Evolutionary conservation across 1,140 invertebrate species (phyloP).

Genomic region (Leptopilina boulardi): DNA sequence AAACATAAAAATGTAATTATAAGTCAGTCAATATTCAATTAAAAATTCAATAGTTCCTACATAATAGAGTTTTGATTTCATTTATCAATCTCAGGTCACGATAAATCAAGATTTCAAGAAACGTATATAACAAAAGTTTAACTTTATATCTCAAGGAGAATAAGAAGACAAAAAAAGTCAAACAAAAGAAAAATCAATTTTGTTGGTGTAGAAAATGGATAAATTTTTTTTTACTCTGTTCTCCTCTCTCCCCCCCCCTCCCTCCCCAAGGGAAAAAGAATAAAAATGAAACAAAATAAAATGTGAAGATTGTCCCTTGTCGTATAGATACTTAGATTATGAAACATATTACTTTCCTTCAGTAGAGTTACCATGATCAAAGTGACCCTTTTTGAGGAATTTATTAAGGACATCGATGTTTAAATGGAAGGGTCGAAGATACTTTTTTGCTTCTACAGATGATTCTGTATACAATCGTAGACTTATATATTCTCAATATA

Average conservation of each 20-base stretch:
- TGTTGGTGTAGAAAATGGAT: neutral
- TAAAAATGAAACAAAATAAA: conserved; percentile 25
- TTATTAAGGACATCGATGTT: neutral
- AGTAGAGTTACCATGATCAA: neutral
- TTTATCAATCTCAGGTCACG: conserved; percentile 46
- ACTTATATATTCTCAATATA: neutral
- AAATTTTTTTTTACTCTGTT: neutral
- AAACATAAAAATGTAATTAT: no score
- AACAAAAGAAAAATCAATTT: conserved; percentile 18
- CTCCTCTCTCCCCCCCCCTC: no score
- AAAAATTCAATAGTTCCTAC: neutral
- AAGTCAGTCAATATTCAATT: no score
- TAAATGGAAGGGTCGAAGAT: no score
- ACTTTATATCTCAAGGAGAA: conserved; percentile 7
- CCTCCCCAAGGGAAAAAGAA: neutral
- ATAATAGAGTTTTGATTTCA: conserved; percentile 54
- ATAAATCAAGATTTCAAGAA: conserved; percentile 48
- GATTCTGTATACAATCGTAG: neutral
- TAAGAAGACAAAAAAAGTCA: neutral
- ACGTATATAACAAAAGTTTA: neutral
- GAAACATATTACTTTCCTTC: neutral
- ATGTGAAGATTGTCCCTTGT: conserved; percentile 2
- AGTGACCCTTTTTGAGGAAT: conserved; percentile 28
- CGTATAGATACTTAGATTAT: neutral
- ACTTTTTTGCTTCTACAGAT: neutral